phyloP scores from a whole-genome alignment of 2,113 vertebrate species.

The Pogonocichla stellata region DNA sequence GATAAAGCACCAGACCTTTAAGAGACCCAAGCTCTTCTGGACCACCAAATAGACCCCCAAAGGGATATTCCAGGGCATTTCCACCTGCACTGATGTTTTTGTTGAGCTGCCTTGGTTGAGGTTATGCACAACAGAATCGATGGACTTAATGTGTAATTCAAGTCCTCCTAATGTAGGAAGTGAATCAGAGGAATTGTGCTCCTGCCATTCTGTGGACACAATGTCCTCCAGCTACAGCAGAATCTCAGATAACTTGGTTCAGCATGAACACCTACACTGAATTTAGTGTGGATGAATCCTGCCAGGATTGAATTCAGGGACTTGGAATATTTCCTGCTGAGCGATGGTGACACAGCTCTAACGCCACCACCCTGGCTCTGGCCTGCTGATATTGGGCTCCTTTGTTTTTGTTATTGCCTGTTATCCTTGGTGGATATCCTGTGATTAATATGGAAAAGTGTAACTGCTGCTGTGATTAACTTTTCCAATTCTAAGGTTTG shows the following conservation, averaged over 20 bases:
- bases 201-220: background rate
- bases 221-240: background rate
- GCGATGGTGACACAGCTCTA: background rate
- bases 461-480: conserved; percentile 12
- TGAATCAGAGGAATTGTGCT: background rate
- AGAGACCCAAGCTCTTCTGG: background rate
- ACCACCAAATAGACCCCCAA: background rate
- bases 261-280: background rate
- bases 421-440: background rate
- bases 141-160: background rate
- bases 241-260: background rate
- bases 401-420: background rate
- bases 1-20: background rate
- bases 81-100: background rate
- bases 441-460: conserved; percentile 1
- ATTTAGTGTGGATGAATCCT: background rate
- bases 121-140: background rate
- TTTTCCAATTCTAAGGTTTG: background rate
- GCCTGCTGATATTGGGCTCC: background rate
- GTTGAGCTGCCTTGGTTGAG: background rate
- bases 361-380: background rate
- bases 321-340: background rate
- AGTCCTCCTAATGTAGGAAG: background rate
- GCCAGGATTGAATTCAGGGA: background rate
- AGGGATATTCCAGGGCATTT: background rate